These are phyloP conservation scores for Hyperoplus lanceolatus DNA, from an alignment of 2,797 vertebrate species.

Conservation along the genomic window DNA sequence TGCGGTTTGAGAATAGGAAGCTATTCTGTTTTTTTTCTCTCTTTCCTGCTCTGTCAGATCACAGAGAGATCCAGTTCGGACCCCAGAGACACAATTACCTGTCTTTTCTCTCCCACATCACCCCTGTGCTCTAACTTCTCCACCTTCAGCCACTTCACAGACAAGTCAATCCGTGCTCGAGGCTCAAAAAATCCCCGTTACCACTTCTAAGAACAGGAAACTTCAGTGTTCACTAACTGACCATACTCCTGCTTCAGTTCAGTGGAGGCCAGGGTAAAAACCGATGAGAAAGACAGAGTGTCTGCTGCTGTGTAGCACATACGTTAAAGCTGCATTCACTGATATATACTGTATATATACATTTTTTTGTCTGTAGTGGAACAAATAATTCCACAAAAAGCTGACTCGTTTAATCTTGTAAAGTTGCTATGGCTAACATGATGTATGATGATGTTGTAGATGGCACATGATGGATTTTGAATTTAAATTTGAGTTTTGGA, in stretches of 20 bases:
- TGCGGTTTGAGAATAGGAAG: conserved; percentile 16
- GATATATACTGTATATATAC: no score
- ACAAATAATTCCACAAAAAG: not conserved
- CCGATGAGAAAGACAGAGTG: not conserved
- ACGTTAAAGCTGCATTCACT: not conserved
- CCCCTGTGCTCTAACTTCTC: conserved; percentile 34
- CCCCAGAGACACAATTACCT: conserved; percentile 72
- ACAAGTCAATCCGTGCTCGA: conserved; percentile 40
- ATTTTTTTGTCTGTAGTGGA: not conserved
- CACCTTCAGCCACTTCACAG: conserved; percentile 50
- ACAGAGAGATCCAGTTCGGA: conserved; percentile 26
- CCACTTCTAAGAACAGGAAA: conserved; percentile 6
- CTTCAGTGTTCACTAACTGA: conserved; percentile 5
- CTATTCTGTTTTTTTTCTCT: conserved; percentile 11
- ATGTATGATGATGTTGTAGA: no score
- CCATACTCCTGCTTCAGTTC: not conserved
- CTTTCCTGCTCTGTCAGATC: conserved; percentile 47
- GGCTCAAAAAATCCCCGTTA: conserved; percentile 21
- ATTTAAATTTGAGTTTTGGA: no score
- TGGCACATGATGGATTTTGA: no score
- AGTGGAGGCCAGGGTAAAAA: not conserved
- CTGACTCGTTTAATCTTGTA: not conserved
- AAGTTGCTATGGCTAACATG: not conserved
- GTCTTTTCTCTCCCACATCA: conserved; percentile 39
- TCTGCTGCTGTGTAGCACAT: not conserved